phyloP scores from a whole-genome alignment of 2,797 vertebrate species.

The Valencia hispanica region DNA sequence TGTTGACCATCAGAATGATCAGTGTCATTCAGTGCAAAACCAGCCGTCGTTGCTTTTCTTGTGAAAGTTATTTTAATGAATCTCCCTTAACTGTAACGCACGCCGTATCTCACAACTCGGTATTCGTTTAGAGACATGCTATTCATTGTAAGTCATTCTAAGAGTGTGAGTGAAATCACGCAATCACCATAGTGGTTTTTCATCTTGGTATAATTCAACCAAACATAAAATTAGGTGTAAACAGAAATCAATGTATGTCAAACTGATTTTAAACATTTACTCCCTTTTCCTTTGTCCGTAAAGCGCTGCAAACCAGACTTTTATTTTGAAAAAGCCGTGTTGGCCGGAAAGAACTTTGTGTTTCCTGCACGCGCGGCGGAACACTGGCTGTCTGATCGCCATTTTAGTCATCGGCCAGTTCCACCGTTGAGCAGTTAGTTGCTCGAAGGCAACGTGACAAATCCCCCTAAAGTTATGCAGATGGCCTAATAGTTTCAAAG shows the following conservation, averaged over 20 bases:
- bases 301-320: not conserved
- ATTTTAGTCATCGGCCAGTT: slow-evolving; percentile 69
- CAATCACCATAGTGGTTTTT: not conserved
- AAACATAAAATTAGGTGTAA: not conserved
- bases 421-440: slow-evolving; percentile 24
- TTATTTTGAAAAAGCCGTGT: slow-evolving; percentile 42
- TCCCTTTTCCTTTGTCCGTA: not conserved
- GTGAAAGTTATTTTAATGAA: not conserved
- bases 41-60: not conserved
- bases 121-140: not conserved
- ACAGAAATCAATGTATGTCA: not conserved
- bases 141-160: not conserved
- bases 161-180: not conserved
- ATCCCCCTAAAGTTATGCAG: slow-evolving; percentile 59
- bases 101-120: no score
- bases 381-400: slow-evolving; percentile 54
- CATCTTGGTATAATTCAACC: not conserved
- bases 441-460: slow-evolving; percentile 43
- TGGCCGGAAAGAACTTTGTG: slow-evolving; percentile 51
- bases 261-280: not conserved
- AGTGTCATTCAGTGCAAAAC: not conserved
- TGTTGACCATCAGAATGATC: slow-evolving; percentile 28
- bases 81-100: not conserved
- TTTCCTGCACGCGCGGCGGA: slow-evolving; percentile 29
- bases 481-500: slow-evolving; percentile 42